phyloP scores from a whole-genome alignment of 2,113 vertebrate species.

The Alectura lathami region DNA sequence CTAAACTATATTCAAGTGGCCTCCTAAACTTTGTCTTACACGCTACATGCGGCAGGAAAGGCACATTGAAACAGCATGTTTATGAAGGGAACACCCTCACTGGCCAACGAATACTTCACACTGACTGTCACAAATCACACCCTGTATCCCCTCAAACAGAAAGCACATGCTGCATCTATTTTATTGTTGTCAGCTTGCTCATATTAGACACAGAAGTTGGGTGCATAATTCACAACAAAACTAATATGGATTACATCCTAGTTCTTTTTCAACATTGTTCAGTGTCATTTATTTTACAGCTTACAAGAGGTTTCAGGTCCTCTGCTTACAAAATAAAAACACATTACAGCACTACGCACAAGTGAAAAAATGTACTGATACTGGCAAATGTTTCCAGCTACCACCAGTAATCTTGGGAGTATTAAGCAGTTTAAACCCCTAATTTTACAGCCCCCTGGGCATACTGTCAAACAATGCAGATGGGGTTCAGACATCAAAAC shows the following conservation, averaged over 20 bases:
- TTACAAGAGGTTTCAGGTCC: neutral
- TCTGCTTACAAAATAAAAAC: neutral
- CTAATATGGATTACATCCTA: neutral
- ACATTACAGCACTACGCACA: accelerated
- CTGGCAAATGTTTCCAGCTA: neutral
- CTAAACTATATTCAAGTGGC: neutral
- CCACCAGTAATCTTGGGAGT: neutral
- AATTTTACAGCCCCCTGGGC: neutral
- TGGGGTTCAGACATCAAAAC: neutral
- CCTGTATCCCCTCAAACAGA: neutral
- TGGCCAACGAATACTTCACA: neutral
- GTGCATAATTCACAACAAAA: neutral
- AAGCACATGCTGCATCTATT: neutral
- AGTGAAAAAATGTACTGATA: neutral
- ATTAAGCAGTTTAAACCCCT: neutral
- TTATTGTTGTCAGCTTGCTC: neutral
- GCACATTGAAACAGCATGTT: neutral
- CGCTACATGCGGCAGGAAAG: neutral
- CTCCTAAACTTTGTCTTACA: neutral
- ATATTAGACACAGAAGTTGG: neutral
- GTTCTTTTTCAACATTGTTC: neutral
- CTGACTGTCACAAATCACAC: neutral
- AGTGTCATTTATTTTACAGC: neutral
- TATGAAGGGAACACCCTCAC: neutral
- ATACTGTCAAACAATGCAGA: neutral